Evolutionary conservation across 1,140 invertebrate species (phyloP), one percentile per base, ranked within the genome.

Genomic region (Anastrepha obliqua): DNA sequence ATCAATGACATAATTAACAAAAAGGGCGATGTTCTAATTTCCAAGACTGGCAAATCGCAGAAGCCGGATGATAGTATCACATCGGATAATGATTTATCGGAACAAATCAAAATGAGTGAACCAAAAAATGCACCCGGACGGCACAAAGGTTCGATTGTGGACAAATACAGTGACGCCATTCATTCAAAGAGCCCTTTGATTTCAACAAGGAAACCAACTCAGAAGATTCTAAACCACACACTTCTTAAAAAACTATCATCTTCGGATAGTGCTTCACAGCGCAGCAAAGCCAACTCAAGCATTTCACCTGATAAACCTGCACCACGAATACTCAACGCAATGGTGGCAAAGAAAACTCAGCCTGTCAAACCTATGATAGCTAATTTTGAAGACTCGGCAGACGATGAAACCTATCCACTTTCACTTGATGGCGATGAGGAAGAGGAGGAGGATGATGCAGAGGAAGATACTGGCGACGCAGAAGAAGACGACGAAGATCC

Each of bases 1-100:
- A 93, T 93, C 11, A 90, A 92, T 86, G 91, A 93, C 86, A 93
- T 93, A 70, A 92, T 93, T 20, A 93, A 92, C 65, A 92, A 93
- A 87, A 89, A 89, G 65, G 92, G 91, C 29, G 92, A 93, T 89
- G 91, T 92, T 29, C 89, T 91, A 7, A 93, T 93, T 58, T 88
- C 89, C 3, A 90, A 91, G n/a, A 64, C 90, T 62, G n/a, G 87
- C 29, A 65, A 88, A 86, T 62, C 86, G 64, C 86, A 87, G 11
- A 65, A 87, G 42, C 47, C 42, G 4, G 17, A 86, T n/a, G 87
- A 87, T 29, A 87, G 74, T 70, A 47, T 86, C 29, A 86, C 20
- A 39, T 8, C 55, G n/a, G 88, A 88, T 3, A 17, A 58, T 3
- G 67, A 78, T 20, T 15, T 60, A 9, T 5, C 85, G 3, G 59